Evolutionary conservation across 2,888 invertebrate species (phyloP).

Genomic region (Brenthis ino): DNA sequence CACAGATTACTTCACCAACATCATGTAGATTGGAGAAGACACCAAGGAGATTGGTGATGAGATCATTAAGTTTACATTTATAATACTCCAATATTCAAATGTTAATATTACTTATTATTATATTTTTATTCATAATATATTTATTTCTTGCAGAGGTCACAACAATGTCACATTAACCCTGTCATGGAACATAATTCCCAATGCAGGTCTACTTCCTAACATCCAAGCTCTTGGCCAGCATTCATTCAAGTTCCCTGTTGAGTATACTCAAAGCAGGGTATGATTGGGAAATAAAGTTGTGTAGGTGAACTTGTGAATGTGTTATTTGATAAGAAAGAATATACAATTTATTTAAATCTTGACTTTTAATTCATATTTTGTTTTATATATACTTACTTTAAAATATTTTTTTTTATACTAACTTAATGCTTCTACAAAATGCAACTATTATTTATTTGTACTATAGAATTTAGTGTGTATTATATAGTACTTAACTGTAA

Average conservation of each 20-base stretch:
- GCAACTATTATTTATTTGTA: too few species aligned
- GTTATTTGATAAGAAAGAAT: conserved; percentile 54
- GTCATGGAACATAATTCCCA: conserved; percentile 99
- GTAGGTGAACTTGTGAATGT: conserved; percentile 42
- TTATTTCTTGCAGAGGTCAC: conserved; percentile 88
- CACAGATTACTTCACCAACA: too few species aligned
- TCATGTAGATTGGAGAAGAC: too few species aligned
- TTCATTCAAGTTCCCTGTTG: conserved; percentile 93
- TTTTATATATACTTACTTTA: neutral
- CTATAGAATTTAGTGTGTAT: too few species aligned
- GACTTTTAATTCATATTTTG: conserved; percentile 47
- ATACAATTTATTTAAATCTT: conserved; percentile 50
- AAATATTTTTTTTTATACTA: too few species aligned
- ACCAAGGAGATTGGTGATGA: too few species aligned
- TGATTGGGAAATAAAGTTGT: conserved; percentile 54
- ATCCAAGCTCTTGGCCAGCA: conserved; percentile 92
- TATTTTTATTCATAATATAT: conserved; percentile 2
- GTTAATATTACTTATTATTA: neutral
- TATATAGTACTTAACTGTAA: too few species aligned
- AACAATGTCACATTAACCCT: conserved; percentile 96
- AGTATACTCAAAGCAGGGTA: conserved; percentile 87
- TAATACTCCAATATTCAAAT: too few species aligned
- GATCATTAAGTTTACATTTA: too few species aligned
- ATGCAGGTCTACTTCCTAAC: conserved; percentile 96
- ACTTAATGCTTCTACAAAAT: too few species aligned